phyloP scores from a whole-genome alignment of 2,113 vertebrate species.

The Oreochromis aureus region DNA sequence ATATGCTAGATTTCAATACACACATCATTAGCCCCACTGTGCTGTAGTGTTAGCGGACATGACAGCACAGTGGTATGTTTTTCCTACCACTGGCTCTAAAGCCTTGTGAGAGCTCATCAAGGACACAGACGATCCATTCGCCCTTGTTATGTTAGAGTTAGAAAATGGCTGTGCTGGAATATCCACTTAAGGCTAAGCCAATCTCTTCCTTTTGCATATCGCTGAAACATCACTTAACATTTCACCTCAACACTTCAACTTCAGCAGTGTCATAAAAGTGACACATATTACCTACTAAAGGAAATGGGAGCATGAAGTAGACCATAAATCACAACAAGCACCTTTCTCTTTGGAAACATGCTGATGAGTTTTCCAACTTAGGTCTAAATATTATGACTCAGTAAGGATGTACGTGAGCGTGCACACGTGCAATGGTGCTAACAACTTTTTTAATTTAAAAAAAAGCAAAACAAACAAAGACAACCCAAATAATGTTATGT shows the following conservation, averaged over 20 bases:
- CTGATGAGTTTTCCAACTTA: constrained; percentile 48
- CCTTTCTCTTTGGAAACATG: constrained; percentile 43
- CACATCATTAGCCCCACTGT: not conserved
- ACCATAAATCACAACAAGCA: constrained; percentile 56
- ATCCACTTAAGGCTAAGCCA: constrained; percentile 57
- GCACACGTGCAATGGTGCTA: not conserved
- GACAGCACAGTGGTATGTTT: not conserved
- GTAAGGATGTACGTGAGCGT: not conserved
- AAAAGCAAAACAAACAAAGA: not conserved
- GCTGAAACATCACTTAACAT: constrained; percentile 65
- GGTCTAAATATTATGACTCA: constrained; percentile 55
- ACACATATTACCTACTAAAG: constrained; percentile 65
- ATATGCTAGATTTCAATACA: not conserved
- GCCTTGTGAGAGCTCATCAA: constrained; percentile 7
- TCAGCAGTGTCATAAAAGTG: constrained; percentile 60
- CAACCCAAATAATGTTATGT: not conserved
- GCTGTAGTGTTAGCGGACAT: not conserved
- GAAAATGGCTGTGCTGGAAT: constrained; percentile 13
- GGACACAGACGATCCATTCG: not conserved
- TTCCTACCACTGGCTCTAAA: not conserved
- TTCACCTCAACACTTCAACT: constrained; percentile 64
- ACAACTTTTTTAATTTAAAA: not conserved
- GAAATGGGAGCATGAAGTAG: constrained; percentile 62
- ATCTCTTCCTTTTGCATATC: constrained; percentile 52
- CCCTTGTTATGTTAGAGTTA: constrained; percentile 28